Conservation (phyloP, 2,888 invertebrate genomes). For the Macropis europaea region DNA sequence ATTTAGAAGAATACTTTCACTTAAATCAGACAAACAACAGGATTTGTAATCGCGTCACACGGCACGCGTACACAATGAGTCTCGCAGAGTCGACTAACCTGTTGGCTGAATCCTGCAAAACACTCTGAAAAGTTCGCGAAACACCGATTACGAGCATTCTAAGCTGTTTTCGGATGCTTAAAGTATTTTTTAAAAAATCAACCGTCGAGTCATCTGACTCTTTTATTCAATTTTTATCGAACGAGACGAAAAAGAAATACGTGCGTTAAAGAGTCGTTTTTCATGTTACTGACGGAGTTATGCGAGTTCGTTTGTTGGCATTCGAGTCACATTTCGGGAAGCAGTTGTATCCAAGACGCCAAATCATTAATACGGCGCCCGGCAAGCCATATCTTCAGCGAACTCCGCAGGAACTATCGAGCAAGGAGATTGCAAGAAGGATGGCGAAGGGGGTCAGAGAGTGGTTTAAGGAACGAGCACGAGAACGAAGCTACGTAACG, state of each 20-base stretch:
- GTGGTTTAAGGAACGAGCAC: slow-evolving; percentile 65
- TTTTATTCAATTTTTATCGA: background rate
- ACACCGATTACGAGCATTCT: slow-evolving; percentile 51
- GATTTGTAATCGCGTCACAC: slow-evolving; percentile 38
- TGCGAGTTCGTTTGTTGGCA: background rate
- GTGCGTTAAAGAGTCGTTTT: background rate
- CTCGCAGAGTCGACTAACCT: slow-evolving; percentile 45
- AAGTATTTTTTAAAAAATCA: slow-evolving; percentile 20
- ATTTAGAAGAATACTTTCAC: too few relatives aligned
- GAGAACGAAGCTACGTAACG: slow-evolving; percentile 69
- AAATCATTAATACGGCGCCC: slow-evolving; percentile 68
- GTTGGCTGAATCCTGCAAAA: slow-evolving; percentile 56
- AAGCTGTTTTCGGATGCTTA: slow-evolving; percentile 48
- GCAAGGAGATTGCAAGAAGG: slow-evolving; percentile 33
- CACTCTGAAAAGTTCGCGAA: slow-evolving; percentile 45
- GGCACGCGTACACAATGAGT: slow-evolving; percentile 11
- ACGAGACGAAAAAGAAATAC: too few relatives aligned
- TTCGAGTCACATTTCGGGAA: slow-evolving; percentile 55
- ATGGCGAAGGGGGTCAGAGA: slow-evolving; percentile 56
- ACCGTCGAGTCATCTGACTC: slow-evolving; percentile 2
- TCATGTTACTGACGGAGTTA: too few relatives aligned
- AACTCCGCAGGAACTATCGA: slow-evolving; percentile 66
- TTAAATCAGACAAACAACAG: background rate
- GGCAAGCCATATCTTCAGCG: slow-evolving; percentile 68
- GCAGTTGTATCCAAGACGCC: slow-evolving; percentile 58